phyloP scores from a whole-genome alignment of 2,113 vertebrate species.

The Cyphomyrus discorhynchus region DNA sequence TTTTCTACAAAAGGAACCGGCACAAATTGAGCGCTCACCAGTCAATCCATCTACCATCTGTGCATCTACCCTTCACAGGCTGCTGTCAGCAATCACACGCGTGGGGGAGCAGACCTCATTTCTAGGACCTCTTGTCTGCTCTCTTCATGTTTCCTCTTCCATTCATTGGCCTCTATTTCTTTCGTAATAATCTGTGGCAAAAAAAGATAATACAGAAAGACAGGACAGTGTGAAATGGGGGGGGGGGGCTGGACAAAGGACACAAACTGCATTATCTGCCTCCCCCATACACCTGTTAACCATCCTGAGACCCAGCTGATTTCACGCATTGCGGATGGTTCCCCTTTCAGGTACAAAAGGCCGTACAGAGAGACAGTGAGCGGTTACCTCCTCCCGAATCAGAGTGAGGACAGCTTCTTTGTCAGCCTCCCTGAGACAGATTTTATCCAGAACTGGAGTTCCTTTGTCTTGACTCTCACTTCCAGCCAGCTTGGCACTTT shows the following conservation, averaged over 20 bases:
- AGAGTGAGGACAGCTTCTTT: conserved; percentile 79
- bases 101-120: conserved; percentile 75
- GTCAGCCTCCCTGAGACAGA: conserved; percentile 75
- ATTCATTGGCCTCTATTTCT: conserved; percentile 85
- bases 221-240: neutral
- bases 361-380: neutral
- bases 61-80: neutral
- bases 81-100: neutral
- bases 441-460: conserved; percentile 58
- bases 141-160: conserved; percentile 85
- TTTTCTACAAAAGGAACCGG: conserved; percentile 61
- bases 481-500: conserved; percentile 33
- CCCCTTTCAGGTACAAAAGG: neutral
- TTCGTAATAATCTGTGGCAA: conserved; percentile 80
- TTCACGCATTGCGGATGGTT: neutral
- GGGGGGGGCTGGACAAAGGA: neutral
- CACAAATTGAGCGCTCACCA: neutral
- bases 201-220: conserved; percentile 12
- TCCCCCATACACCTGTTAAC: neutral
- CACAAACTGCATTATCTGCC: neutral
- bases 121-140: conserved; percentile 82
- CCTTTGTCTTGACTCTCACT: conserved; percentile 39
- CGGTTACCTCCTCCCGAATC: conserved; percentile 85
- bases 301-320: neutral
- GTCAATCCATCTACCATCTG: neutral